Evolutionary conservation across 2,888 invertebrate genomes (phyloP).

Genomic region (Ischnus inquisitorius): DNA sequence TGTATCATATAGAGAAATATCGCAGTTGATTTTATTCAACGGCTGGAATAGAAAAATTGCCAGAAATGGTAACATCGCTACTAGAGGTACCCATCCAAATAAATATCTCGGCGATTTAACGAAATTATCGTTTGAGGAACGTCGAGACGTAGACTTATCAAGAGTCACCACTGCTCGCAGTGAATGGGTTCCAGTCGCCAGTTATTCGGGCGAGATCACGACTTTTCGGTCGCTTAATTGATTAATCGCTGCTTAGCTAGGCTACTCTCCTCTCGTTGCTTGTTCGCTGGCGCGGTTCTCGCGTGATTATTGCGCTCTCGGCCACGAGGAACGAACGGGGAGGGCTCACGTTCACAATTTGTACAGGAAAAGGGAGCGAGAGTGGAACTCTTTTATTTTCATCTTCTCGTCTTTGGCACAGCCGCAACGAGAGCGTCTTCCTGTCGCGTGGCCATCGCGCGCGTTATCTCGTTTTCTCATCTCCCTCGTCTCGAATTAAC

Average conservation of each 20-base stretch:
- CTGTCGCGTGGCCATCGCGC: slow-evolving; percentile 84
- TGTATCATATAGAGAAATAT: too few relatives aligned
- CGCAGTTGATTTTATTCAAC: too few relatives aligned
- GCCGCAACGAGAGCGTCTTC: slow-evolving; percentile 79
- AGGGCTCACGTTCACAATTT: slow-evolving; percentile 38
- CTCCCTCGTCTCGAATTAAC: slow-evolving; percentile 83
- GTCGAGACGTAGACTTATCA: slow-evolving; percentile 1
- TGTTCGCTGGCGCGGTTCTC: slow-evolving; percentile 72
- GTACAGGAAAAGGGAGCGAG: slow-evolving; percentile 53
- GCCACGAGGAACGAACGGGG: slow-evolving; percentile 59
- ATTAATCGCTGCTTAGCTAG: slow-evolving; percentile 76
- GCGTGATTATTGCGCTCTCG: slow-evolving; percentile 77
- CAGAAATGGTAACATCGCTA: too few relatives aligned
- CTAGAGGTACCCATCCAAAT: too few relatives aligned
- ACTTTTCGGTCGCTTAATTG: slow-evolving; percentile 78
- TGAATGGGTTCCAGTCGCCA: neutral
- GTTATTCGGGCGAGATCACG: slow-evolving; percentile 72
- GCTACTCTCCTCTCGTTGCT: slow-evolving; percentile 66
- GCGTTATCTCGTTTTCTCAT: slow-evolving; percentile 82
- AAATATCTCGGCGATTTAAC: slow-evolving; percentile 23
- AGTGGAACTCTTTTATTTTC: slow-evolving; percentile 42
- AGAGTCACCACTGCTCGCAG: slow-evolving; percentile 1
- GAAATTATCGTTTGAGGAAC: slow-evolving; percentile 20
- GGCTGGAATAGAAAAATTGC: too few relatives aligned
- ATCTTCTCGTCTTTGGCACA: slow-evolving; percentile 42